A percentile compares a stretch with the other conserved stretches of the same genome.
Evolutionary conservation across 2,797 vertebrate genomes (phyloP).

Genomic region (Sebastolobus altivelis): DNA sequence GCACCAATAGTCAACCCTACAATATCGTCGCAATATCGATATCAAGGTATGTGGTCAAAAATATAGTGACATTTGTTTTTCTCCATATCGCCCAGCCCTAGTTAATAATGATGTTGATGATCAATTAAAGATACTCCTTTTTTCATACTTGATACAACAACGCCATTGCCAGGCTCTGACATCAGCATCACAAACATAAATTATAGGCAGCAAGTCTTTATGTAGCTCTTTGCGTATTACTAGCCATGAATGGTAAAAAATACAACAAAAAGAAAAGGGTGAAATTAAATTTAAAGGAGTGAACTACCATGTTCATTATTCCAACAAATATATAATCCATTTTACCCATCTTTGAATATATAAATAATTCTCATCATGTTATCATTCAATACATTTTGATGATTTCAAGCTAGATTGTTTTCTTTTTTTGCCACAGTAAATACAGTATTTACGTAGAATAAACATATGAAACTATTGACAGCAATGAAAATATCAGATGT

Average conservation of each 20-base stretch:
- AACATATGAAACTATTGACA: background rate
- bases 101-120: background rate
- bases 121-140: background rate
- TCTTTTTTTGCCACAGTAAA: background rate
- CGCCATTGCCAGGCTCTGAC: background rate
- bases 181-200: background rate
- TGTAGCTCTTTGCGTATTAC: background rate
- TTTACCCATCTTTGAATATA: background rate
- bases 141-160: background rate
- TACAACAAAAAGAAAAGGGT: background rate
- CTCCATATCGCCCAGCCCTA: too few relatives aligned
- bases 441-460: background rate
- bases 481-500: background rate
- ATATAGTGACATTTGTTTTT: too few relatives aligned
- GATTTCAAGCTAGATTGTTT: background rate
- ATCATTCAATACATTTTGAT: background rate
- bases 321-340: background rate
- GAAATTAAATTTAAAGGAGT: background rate
- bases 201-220: background rate
- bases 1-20: too few relatives aligned
- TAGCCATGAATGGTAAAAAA: background rate
- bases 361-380: background rate
- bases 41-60: rapidly evolving
- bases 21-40: too few relatives aligned
- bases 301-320: background rate